Percentiles rank a stretch among this genome's conserved stretches.
Evolutionary conservation across 2,113 vertebrate genomes (phyloP).

Genomic region (Porphyrio hochstetteri): DNA sequence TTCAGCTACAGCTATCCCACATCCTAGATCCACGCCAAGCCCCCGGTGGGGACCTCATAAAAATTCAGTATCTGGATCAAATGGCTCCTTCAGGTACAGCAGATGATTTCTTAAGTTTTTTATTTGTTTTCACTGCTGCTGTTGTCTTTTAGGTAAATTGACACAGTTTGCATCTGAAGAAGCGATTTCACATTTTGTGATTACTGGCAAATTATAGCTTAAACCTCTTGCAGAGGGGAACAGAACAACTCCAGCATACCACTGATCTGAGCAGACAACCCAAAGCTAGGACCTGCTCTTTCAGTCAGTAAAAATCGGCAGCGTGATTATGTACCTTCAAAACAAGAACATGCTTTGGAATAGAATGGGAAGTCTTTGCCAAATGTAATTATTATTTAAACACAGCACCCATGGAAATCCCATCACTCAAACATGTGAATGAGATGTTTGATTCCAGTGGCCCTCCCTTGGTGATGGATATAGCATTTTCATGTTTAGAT

Average conservation of each 20-base stretch:
- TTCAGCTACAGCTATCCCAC: not conserved
- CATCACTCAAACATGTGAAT: not conserved
- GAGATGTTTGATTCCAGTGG: not conserved
- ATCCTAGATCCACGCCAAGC: not conserved
- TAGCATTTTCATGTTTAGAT: not conserved
- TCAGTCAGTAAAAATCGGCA: not conserved
- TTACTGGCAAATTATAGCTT: conserved; percentile 4
- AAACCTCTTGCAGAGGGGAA: not conserved
- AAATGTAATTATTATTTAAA: not conserved
- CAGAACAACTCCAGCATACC: not conserved
- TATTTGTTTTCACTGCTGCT: not conserved
- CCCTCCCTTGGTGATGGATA: not conserved
- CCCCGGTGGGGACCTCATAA: not conserved
- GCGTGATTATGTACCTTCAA: conserved; percentile 1
- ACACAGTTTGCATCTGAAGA: not conserved
- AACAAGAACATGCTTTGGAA: not conserved
- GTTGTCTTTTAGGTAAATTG: not conserved
- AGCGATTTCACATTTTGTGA: not conserved
- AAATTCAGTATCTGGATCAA: not conserved
- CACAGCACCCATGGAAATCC: not conserved
- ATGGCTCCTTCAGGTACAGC: not conserved
- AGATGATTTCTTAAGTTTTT: not conserved
- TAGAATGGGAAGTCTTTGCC: not conserved
- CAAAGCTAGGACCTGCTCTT: not conserved
- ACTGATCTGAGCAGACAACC: not conserved